Evolutionary conservation across 2,113 vertebrate genomes (phyloP).

Genomic region (Ptychochromis oligacanthus): DNA sequence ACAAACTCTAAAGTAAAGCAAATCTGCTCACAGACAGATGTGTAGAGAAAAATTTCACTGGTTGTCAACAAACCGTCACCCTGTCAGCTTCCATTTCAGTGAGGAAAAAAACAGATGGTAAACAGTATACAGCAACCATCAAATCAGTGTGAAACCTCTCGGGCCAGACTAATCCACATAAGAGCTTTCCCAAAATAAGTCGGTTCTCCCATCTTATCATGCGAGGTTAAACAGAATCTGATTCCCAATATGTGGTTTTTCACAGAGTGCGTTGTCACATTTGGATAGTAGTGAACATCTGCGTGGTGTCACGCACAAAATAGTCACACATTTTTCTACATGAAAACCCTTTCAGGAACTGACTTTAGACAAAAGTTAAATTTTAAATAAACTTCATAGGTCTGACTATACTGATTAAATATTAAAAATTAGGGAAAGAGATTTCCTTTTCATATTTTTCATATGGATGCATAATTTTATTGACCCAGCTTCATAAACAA

Average conservation of each 20-base stretch:
- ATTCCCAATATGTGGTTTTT: not conserved
- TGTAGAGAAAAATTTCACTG: not conserved
- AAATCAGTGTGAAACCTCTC: slow-evolving; percentile 41
- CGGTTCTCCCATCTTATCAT: not conserved
- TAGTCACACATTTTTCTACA: not conserved
- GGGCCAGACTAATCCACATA: slow-evolving; percentile 34
- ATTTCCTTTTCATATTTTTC: not conserved
- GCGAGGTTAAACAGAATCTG: not conserved
- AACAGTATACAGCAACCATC: slow-evolving; percentile 27
- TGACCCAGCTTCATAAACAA: not conserved
- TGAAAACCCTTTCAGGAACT: not conserved
- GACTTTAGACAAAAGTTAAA: not conserved
- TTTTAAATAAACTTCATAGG: not conserved
- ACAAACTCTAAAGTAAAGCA: not conserved
- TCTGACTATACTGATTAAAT: not conserved
- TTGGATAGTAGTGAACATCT: not conserved
- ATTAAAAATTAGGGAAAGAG: not conserved
- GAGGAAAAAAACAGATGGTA: not conserved
- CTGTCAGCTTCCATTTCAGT: not conserved
- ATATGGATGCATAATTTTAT: not conserved
- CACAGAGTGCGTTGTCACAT: not conserved
- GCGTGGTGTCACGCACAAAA: not conserved
- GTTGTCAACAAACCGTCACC: not conserved
- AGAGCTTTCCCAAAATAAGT: slow-evolving; percentile 56
- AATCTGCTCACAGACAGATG: not conserved